These are phyloP conservation scores for Chaetops frenatus DNA, from an alignment of 2,113 vertebrate genomes.

Conservation along the genomic window DNA sequence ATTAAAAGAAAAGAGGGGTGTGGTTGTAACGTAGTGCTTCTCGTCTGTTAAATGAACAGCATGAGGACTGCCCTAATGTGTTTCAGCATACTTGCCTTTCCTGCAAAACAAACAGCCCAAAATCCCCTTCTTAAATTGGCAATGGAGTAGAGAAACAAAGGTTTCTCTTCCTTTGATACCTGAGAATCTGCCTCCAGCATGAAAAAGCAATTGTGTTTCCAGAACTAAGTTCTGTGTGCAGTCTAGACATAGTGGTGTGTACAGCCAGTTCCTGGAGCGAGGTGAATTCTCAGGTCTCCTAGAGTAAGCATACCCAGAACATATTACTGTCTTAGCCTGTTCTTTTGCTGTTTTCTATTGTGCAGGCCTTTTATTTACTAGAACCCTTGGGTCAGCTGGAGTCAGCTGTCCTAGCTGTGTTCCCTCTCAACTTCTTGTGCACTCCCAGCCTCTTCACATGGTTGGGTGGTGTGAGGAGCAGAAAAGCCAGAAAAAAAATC, in stretches of 20 bases:
- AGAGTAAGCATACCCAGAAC: background rate
- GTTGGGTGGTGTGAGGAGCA: background rate
- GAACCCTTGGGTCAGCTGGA: background rate
- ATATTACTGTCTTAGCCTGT: background rate
- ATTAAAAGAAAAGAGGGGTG: background rate
- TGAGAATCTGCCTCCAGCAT: background rate
- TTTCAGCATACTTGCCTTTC: background rate
- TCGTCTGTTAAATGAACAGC: background rate
- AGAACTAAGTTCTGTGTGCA: background rate
- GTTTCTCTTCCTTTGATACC: background rate
- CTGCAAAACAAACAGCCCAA: background rate
- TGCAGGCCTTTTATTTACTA: background rate
- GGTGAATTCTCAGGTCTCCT: background rate
- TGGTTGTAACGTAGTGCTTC: background rate
- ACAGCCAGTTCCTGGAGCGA: background rate
- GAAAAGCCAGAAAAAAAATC: background rate
- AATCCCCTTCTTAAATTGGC: background rate
- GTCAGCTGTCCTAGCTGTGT: background rate
- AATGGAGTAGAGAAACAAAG: background rate
- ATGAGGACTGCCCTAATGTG: background rate
- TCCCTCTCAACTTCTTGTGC: background rate
- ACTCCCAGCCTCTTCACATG: background rate
- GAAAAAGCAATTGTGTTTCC: background rate
- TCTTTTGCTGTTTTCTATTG: background rate
- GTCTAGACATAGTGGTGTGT: background rate